Base-by-base conservation (phyloP, 2,888 invertebrate species). In the Ypsolopha sequella region DNA sequence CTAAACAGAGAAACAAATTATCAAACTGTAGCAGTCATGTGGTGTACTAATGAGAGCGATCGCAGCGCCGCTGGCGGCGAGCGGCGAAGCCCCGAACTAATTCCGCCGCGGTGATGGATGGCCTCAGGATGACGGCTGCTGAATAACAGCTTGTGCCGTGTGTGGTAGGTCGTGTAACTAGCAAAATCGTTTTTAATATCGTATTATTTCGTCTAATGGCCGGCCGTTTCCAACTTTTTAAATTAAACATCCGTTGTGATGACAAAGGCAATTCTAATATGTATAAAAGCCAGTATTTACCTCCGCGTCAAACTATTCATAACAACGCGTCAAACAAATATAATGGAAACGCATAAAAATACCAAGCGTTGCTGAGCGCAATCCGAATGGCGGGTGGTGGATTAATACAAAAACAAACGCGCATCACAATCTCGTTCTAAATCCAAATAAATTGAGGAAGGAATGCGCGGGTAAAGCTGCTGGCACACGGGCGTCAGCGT, bases 11-110 rank as follows among this genome's bases (percentile, higher is more conserved):
- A 24, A 24, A 24, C 24, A 24, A 24, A 24, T 24, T 24, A 24
- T 24, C 24, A 24, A 24, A 24, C 24, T 24, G 24, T 24, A 24
- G 24, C 24, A 24, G 24, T 24, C 24, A 24, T 24, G 24, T 24
- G 24, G 24, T 24, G 81, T 82, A 63, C 85, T 84, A 84, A 84
- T 82, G 84, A 84, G 78, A 62, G 74, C 78, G 73, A 73, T 80
- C 76, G 75, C 70, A 69, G 80, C 79, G 77, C 75, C 65, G 64
- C 65, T 74, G 68, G 76, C 76, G 68, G 59, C 65, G 59, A 73
- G 84, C 66, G 84, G 80, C 68, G 58, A 64, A 65, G 61, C 69
- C 69, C 73, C 68, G 76, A 79, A 82, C 82, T 79, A 84, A 81
- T 84, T 78, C 39, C 24, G 24, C 24, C 24, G 24, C 24, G 24